A percentile compares a stretch with the other conserved stretches of the same genome.
Conservation (phyloP, 2,797 vertebrate species). For the Monodelphis domestica region DNA sequence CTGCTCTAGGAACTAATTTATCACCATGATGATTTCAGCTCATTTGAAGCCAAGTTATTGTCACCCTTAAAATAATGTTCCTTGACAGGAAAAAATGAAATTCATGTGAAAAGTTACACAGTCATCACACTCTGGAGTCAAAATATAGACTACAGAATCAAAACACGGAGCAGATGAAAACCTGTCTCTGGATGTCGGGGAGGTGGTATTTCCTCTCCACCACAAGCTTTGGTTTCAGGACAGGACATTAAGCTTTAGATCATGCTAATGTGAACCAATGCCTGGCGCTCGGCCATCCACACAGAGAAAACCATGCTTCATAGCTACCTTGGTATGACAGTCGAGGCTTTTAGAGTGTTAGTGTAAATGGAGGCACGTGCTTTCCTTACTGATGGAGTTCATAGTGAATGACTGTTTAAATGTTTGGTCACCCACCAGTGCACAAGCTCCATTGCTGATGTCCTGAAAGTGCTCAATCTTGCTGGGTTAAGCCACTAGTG, state of each 20-base stretch:
- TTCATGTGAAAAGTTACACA: constrained; percentile 85
- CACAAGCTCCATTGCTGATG: constrained; percentile 74
- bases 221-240: constrained; percentile 65
- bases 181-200: constrained; percentile 48
- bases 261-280: constrained; percentile 72
- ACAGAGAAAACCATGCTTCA: constrained; percentile 68
- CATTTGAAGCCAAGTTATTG: constrained; percentile 89
- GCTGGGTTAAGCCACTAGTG: constrained; percentile 46
- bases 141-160: constrained; percentile 84
- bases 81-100: constrained; percentile 85
- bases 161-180: constrained; percentile 80
- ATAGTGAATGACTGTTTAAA: constrained; percentile 78
- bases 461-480: constrained; percentile 77
- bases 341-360: constrained; percentile 66
- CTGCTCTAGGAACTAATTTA: constrained; percentile 89
- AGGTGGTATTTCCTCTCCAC: constrained; percentile 79
- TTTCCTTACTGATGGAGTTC: constrained; percentile 80
- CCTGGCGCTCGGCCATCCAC: constrained; percentile 69
- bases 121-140: constrained; percentile 83
- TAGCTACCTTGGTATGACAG: constrained; percentile 56
- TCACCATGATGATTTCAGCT: constrained; percentile 92
- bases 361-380: constrained; percentile 71
- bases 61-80: constrained; percentile 88
- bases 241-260: constrained; percentile 78
- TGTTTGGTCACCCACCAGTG: constrained; percentile 76